These are phyloP conservation scores for Gopherus evgoodei DNA, from an alignment of 2,113 vertebrate species.

Conservation along the genomic window DNA sequence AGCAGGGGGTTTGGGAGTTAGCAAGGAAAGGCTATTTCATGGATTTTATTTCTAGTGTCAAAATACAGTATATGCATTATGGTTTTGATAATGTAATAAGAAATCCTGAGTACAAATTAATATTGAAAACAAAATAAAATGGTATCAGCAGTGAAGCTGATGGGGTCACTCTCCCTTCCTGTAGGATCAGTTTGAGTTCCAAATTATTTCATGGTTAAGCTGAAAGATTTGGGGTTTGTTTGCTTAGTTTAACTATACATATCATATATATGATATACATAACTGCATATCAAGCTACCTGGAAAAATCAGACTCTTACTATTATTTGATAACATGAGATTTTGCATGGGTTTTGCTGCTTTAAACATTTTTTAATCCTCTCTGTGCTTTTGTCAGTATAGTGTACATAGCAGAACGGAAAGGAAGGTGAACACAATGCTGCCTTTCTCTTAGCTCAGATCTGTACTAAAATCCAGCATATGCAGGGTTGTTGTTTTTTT, in stretches of 20 bases:
- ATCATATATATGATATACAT: too few species aligned
- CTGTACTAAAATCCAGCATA: background rate
- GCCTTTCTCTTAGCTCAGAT: background rate
- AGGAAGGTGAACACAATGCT: background rate
- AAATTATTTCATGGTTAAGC: background rate
- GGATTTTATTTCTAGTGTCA: background rate
- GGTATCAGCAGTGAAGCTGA: background rate
- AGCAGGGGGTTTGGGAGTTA: background rate
- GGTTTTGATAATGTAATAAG: background rate
- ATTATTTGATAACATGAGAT: background rate
- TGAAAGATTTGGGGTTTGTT: background rate
- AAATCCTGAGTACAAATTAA: background rate
- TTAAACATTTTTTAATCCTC: slow-evolving; percentile 37
- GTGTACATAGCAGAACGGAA: background rate
- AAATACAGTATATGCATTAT: background rate
- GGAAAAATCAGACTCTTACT: background rate
- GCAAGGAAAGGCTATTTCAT: background rate
- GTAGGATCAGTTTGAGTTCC: background rate
- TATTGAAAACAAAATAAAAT: background rate
- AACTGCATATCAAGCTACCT: background rate
- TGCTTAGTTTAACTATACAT: background rate
- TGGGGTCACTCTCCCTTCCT: background rate
- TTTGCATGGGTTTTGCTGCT: background rate
- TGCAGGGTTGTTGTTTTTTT: background rate
- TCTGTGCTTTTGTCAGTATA: slow-evolving; percentile 58